Percentiles rank a stretch among this genome's conserved stretches.
Evolutionary conservation across 2,888 invertebrate genomes (phyloP).

Genomic region (Opisthograptis luteolata): DNA sequence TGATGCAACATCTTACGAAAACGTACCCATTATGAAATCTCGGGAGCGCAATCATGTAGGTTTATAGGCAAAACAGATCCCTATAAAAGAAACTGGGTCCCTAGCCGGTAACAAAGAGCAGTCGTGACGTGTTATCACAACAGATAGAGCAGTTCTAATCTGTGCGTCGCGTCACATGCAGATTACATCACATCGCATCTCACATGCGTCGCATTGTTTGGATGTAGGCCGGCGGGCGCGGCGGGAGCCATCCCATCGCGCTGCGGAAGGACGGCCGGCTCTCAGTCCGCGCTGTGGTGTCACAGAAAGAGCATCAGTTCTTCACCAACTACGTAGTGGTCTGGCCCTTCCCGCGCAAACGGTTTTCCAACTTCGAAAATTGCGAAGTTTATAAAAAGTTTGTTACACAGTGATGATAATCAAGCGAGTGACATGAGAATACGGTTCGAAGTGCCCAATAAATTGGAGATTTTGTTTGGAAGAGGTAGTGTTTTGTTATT

Average conservation of each 20-base stretch:
- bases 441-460: conserved; percentile 80
- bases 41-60: conserved; percentile 16
- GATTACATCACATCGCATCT: conserved; percentile 71
- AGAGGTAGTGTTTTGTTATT: conserved; percentile 65
- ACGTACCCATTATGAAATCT: conserved; percentile 13
- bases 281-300: conserved; percentile 69
- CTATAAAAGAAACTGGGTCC: conserved; percentile 25
- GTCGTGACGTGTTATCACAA: conserved; percentile 61
- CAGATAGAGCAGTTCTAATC: conserved; percentile 57
- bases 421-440: conserved; percentile 74
- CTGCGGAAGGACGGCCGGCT: conserved; percentile 67
- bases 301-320: conserved; percentile 68
- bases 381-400: conserved; percentile 23
- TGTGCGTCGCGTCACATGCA: conserved; percentile 64
- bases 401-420: conserved; percentile 40
- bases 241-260: conserved; percentile 79
- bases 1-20: conserved; percentile 17
- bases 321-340: conserved; percentile 57
- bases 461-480: conserved; percentile 80
- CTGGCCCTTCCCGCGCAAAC: conserved; percentile 34
- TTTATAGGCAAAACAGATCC: conserved; percentile 33
- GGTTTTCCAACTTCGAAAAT: conserved; percentile 33
- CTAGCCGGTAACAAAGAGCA: conserved; percentile 30
- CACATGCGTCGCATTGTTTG: conserved; percentile 53
- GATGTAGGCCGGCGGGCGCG: conserved; percentile 78